phyloP scores from a whole-genome alignment of 2,797 vertebrate species.

The Leptoclinus maculatus region DNA sequence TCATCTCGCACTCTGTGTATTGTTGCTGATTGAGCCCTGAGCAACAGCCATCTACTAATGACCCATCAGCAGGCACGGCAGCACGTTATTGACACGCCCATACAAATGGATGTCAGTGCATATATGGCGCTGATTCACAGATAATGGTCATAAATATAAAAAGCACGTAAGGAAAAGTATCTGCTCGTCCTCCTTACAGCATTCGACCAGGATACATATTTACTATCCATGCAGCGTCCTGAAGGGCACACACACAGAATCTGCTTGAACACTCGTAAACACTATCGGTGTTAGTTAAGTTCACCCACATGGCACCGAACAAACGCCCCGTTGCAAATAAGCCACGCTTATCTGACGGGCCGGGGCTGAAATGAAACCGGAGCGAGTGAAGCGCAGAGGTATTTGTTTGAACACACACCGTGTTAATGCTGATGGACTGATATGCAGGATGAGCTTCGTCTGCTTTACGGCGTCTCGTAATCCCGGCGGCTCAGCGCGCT shows the following conservation, averaged over 20 bases:
- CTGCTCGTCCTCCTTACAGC: background rate
- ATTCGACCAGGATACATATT: background rate
- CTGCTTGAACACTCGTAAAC: slow-evolving; percentile 6
- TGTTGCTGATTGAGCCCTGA: slow-evolving; percentile 66
- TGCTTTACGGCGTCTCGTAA: slow-evolving; percentile 55
- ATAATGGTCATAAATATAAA: slow-evolving; percentile 21
- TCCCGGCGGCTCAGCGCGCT: slow-evolving; percentile 42
- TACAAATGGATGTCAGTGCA: slow-evolving; percentile 41
- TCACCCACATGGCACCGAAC: slow-evolving; percentile 40
- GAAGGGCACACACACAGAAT: slow-evolving; percentile 13
- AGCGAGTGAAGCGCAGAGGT: slow-evolving; percentile 31
- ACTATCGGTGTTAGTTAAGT: slow-evolving; percentile 39
- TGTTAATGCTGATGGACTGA: slow-evolving; percentile 63
- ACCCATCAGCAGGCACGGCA: slow-evolving; percentile 45
- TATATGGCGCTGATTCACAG: background rate
- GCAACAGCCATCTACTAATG: slow-evolving; percentile 54
- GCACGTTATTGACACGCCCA: slow-evolving; percentile 51
- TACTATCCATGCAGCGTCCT: background rate
- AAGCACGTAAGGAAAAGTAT: slow-evolving; percentile 13
- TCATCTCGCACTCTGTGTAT: slow-evolving; percentile 51
- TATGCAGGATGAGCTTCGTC: slow-evolving; percentile 52
- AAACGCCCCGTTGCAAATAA: slow-evolving; percentile 60
- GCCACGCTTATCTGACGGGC: slow-evolving; percentile 42
- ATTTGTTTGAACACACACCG: slow-evolving; percentile 58
- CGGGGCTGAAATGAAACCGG: slow-evolving; percentile 36